Conservation (phyloP, 2,888 invertebrate genomes). For the Hirtodrosophila duncani region DNA sequence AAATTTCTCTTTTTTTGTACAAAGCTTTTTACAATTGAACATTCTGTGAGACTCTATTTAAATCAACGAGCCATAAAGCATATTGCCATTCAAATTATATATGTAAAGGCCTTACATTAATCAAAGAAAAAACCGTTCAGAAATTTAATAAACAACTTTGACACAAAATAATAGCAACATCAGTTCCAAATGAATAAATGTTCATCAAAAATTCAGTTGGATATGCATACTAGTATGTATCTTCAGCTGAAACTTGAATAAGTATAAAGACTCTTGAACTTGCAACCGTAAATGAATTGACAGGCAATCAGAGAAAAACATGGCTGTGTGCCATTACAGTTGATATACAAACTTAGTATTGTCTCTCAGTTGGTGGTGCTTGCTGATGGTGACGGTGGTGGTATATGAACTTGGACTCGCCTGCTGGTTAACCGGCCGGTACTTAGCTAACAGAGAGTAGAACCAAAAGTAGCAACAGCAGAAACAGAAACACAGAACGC, state of each 20-base stretch:
- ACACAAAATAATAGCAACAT: constrained; percentile 37
- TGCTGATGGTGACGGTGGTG: constrained; percentile 21
- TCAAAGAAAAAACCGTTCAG: constrained; percentile 26
- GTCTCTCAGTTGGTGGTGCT: too few species aligned
- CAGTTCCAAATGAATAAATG: constrained; percentile 52
- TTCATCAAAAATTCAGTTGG: constrained; percentile 31
- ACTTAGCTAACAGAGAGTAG: constrained; percentile 23
- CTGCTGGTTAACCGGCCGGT: constrained; percentile 18
- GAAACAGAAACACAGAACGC: constrained; percentile 38
- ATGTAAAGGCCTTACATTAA: constrained; percentile 11
- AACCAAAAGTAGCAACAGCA: constrained; percentile 6
- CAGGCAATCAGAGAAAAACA: constrained; percentile 31
- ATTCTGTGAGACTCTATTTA: constrained; percentile 10
- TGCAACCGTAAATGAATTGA: constrained; percentile 50
- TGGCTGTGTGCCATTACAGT: constrained; percentile 60
- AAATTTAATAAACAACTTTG: constrained; percentile 25
- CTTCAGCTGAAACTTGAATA: constrained; percentile 51
- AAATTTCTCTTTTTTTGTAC: too few species aligned
- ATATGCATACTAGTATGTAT: too few species aligned
- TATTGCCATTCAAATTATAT: constrained; percentile 11
- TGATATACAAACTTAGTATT: constrained; percentile 8
- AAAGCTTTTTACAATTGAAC: too few species aligned
- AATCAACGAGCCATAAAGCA: constrained; percentile 35
- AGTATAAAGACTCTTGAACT: constrained; percentile 47
- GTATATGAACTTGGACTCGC: constrained; percentile 66